Percentiles rank a stretch among this genome's conserved stretches.
These are phyloP conservation scores for Corythoichthys intestinalis DNA, from an alignment of 2,113 vertebrate genomes.

Conservation along the genomic window DNA sequence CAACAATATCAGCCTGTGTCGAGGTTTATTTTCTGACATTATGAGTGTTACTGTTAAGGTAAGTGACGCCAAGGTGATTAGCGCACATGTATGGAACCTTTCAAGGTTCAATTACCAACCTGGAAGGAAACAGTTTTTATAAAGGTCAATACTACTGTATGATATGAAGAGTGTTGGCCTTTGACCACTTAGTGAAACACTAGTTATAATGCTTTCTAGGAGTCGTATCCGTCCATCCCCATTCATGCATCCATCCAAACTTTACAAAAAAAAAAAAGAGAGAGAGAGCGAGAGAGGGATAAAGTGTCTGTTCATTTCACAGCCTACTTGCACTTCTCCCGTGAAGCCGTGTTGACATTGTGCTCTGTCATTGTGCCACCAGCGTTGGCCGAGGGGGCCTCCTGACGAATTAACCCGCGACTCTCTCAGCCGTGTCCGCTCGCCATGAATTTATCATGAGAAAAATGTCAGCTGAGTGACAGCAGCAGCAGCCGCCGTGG, in stretches of 20 bases:
- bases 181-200: no score
- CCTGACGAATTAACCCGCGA: conserved; percentile 66
- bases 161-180: neutral
- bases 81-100: conserved; percentile 29
- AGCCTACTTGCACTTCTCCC: conserved; percentile 48
- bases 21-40: conserved; percentile 11
- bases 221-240: neutral
- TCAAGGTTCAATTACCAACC: conserved; percentile 12
- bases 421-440: conserved; percentile 56
- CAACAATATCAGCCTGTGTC: conserved; percentile 28
- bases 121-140: neutral
- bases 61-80: conserved; percentile 37
- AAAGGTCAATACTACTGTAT: conserved; percentile 12
- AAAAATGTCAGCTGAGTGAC: conserved; percentile 39
- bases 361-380: conserved; percentile 53
- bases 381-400: conserved; percentile 48
- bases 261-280: neutral
- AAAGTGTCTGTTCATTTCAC: conserved; percentile 51
- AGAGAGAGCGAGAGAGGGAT: no score
- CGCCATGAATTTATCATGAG: conserved; percentile 65
- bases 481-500: conserved; percentile 23
- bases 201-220: no score
- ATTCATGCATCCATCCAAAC: conserved; percentile 11
- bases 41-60: conserved; percentile 29
- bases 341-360: conserved; percentile 50